These are phyloP conservation scores for Abrostola triplasia DNA, from an alignment of 2,888 invertebrate species.

Conservation along the genomic window DNA sequence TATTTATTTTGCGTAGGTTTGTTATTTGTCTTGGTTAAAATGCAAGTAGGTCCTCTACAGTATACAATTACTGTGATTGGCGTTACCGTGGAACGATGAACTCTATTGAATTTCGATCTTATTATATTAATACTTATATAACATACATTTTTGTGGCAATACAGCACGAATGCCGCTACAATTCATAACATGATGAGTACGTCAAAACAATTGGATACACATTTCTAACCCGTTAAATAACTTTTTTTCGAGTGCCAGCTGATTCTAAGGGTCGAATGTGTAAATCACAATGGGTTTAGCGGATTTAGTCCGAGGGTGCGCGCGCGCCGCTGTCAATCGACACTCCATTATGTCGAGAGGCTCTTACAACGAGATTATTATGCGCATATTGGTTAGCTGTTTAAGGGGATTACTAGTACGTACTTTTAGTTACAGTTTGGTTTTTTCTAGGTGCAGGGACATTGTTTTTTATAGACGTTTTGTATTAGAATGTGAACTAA, in stretches of 20 bases:
- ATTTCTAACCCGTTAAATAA: constrained; percentile 55
- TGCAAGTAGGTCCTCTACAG: no score
- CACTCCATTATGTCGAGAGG: constrained; percentile 84
- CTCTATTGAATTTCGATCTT: no score
- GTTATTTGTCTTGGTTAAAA: no score
- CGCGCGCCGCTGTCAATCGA: constrained; percentile 68
- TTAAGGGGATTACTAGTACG: constrained; percentile 60
- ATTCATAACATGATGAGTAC: constrained; percentile 3
- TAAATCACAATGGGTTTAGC: constrained; percentile 77
- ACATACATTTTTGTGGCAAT: no score
- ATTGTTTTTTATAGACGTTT: constrained; percentile 1
- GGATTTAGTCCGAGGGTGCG: constrained; percentile 69
- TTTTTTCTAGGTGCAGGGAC: constrained; percentile 12
- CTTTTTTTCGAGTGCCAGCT: constrained; percentile 76
- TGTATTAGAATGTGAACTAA: background rate
- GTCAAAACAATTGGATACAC: constrained; percentile 51
- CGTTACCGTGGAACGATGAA: no score
- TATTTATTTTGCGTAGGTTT: no score
- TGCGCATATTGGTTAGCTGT: constrained; percentile 79
- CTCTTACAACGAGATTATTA: constrained; percentile 75
- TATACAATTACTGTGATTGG: no score
- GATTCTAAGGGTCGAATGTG: constrained; percentile 65
- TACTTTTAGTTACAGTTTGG: constrained; percentile 40
- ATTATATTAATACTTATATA: no score
- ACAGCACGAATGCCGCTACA: no score